These are phyloP conservation scores for Donacobius atricapilla DNA, from an alignment of 2,113 vertebrate genomes.

Conservation along the genomic window DNA sequence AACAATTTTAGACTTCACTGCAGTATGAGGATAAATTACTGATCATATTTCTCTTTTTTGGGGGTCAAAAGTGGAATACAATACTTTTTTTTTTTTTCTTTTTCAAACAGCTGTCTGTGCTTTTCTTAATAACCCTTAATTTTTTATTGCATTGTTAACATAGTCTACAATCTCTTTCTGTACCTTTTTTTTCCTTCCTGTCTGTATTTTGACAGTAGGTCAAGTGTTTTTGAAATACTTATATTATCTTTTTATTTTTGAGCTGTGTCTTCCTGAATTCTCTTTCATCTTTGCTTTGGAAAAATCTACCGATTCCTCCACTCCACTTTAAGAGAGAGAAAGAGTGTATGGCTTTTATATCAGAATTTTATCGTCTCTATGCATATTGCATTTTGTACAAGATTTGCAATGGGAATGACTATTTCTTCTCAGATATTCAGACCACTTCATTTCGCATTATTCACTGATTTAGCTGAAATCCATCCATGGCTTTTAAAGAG, in stretches of 20 bases:
- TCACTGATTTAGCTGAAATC: neutral
- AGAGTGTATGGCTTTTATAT: neutral
- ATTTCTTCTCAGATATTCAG: neutral
- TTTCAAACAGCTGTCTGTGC: neutral
- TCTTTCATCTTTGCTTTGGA: constrained; percentile 2
- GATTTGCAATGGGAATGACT: neutral
- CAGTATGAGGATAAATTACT: neutral
- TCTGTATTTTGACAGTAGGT: neutral
- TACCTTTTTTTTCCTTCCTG: neutral
- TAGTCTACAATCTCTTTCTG: neutral
- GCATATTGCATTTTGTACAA: neutral
- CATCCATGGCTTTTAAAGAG: neutral
- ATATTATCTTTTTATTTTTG: neutral
- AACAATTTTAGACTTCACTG: neutral
- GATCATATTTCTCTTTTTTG: neutral
- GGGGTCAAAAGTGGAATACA: neutral
- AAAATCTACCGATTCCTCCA: constrained; percentile 15
- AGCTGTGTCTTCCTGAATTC: neutral
- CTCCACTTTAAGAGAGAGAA: neutral
- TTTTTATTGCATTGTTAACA: neutral
- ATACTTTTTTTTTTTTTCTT: neutral
- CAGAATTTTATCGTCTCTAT: neutral
- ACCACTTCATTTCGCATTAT: neutral
- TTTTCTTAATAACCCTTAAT: neutral
- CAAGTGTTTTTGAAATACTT: constrained; percentile 9